These are phyloP conservation scores for Leptogaster cylindrica DNA, from an alignment of 2,888 invertebrate genomes.

Conservation along the genomic window DNA sequence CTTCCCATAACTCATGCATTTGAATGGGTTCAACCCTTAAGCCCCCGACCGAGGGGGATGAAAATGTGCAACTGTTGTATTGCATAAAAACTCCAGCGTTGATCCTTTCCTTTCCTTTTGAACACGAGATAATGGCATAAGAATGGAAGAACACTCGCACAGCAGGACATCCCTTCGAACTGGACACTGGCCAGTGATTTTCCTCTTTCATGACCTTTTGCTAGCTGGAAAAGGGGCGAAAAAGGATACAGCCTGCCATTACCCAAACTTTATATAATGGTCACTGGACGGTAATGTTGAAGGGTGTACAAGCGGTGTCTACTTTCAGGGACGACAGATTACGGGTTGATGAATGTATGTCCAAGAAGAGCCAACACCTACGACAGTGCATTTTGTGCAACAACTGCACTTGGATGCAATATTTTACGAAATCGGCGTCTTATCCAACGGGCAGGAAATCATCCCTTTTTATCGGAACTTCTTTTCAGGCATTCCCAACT, in stretches of 20 bases:
- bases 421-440: too few species aligned
- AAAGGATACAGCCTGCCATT: constrained; percentile 23
- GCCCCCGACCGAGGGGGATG: background rate
- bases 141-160: constrained; percentile 27
- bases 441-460: constrained; percentile 37
- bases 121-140: constrained; percentile 28
- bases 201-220: constrained; percentile 9
- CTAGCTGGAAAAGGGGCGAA: constrained; percentile 1
- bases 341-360: background rate
- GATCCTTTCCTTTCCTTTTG: constrained; percentile 41
- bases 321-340: constrained; percentile 16
- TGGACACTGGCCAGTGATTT: constrained; percentile 36
- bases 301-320: constrained; percentile 4
- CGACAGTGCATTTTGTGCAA: constrained; percentile 13
- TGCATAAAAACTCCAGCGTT: constrained; percentile 33
- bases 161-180: constrained; percentile 27
- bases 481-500: constrained; percentile 42
- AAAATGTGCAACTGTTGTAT: constrained; percentile 39
- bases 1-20: constrained; percentile 29
- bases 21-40: constrained; percentile 38
- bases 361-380: too few species aligned
- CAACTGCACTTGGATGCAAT: too few species aligned
- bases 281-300: background rate
- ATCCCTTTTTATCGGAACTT: constrained; percentile 35
- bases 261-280: constrained; percentile 27